Percentiles rank a stretch among this genome's conserved stretches.
phyloP scores from a whole-genome alignment of 2,113 vertebrate species.

The Pelodiscus sinensis region DNA sequence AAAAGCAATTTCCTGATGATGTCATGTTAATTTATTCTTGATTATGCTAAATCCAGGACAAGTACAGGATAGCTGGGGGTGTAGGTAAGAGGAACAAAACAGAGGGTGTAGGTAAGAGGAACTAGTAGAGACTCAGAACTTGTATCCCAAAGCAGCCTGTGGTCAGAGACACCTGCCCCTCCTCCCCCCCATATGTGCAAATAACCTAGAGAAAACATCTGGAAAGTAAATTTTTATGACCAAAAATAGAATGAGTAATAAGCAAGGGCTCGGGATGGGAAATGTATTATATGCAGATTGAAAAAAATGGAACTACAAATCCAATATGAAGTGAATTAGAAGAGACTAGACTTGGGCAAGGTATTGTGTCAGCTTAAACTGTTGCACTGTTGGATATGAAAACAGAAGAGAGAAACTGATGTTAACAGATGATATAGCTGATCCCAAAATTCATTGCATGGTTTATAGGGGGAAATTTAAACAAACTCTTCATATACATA shows the following conservation, averaged over 20 bases:
- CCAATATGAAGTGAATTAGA: not conserved
- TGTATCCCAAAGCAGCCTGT: slow-evolving; percentile 5
- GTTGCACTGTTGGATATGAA: not conserved
- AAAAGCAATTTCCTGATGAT: not conserved
- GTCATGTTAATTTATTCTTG: not conserved
- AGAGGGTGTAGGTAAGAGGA: not conserved
- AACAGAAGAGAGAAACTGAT: not conserved
- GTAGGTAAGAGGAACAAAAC: not conserved
- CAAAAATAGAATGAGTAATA: slow-evolving; percentile 28
- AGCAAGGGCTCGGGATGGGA: not conserved
- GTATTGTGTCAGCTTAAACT: not conserved
- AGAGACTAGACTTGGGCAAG: not conserved
- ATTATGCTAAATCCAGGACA: slow-evolving; percentile 36
- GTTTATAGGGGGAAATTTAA: not conserved
- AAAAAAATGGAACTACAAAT: not conserved
- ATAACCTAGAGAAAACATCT: slow-evolving; percentile 9
- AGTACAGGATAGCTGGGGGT: not conserved
- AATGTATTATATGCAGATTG: not conserved
- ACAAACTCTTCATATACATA: accelerated
- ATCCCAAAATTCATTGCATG: not conserved
- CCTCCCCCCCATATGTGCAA: slow-evolving; percentile 29
- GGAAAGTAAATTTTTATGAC: not conserved
- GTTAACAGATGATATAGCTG: not conserved
- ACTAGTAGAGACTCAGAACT: slow-evolving; percentile 32
- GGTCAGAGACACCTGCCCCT: not conserved